Percentiles rank a stretch among this genome's conserved stretches.
Conservation (phyloP, 2,797 vertebrate species). For the Onychomys torridus region DNA sequence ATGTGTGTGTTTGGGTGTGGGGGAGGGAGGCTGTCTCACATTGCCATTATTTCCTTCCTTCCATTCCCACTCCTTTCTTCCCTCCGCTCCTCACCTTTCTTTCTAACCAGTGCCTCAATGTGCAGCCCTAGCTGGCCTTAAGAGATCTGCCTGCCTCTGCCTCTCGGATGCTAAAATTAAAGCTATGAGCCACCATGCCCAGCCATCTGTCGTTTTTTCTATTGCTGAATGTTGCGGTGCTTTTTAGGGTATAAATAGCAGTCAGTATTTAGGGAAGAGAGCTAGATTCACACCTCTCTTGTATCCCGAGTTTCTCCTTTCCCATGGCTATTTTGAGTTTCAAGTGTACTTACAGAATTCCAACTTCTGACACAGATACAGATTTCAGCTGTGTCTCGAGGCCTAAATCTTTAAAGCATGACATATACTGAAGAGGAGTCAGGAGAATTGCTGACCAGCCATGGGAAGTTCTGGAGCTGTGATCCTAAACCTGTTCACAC, state of each 20-base stretch:
- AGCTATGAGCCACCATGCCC: neutral
- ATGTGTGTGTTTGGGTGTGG: neutral
- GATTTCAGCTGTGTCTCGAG: conserved; percentile 11
- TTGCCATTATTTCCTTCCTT: neutral
- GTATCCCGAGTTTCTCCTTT: conserved; percentile 25
- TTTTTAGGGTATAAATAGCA: conserved; percentile 36
- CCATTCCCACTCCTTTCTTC: neutral
- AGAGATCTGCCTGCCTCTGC: neutral
- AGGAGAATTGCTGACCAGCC: neutral
- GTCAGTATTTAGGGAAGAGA: conserved; percentile 21
- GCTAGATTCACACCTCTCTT: conserved; percentile 31
- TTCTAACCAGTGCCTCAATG: neutral
- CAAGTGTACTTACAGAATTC: neutral
- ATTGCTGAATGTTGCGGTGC: neutral
- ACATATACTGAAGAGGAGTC: neutral
- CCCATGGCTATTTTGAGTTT: neutral
- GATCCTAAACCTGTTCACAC: neutral
- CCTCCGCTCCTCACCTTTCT: neutral
- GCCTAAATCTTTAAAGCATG: conserved; percentile 21
- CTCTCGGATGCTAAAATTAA: neutral
- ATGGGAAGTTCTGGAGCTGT: conserved; percentile 16
- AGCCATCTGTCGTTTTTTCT: conserved; percentile 31
- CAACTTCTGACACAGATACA: neutral
- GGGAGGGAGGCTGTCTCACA: neutral
- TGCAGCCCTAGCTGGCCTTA: neutral